Evolutionary conservation across 2,797 vertebrate genomes (phyloP), one percentile per base, ranked within the genome.

Genomic region (Hemibagrus guttatus): DNA sequence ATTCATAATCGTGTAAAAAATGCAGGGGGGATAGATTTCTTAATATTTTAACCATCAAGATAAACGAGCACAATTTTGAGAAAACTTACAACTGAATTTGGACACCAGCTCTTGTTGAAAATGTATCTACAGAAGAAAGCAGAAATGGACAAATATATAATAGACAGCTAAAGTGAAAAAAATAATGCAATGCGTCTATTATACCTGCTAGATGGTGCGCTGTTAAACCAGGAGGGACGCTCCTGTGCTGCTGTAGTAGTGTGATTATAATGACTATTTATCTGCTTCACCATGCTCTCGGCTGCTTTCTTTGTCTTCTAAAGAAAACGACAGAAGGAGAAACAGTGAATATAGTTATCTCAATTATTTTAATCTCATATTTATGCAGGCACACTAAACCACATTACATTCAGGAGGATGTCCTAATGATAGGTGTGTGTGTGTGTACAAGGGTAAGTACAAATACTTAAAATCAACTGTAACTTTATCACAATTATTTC

Each of bases 221-320:
- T 87, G 59, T 83, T 90, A 66, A 87, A 84, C 16, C 12, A 26
- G 11, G 87, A 28, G 31, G 13, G 11, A 52, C 63, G 2, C 26
- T 75, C 84, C 87, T 80, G 84, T 4, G n/a, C 26, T 42, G 72
- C 31, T 84, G 91, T 93, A 63, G 31, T 23, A 71, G 81, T 89
- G 19, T 14, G 88, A 64, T 93, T 86, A 31, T 95, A 95, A 87
- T 89, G 93, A 82, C 90, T 94, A 2, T 94, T 95, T 89, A 96
- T 96, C 46, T 88, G 88, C 76, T 94, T 94, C 86, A 95, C 92
- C 93, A 95, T 94, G 87, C 83, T 91, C 31, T 90, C 87, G 84
- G 93, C 81, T 86, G 93, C 83, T 31, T 90, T 89, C 42, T 84
- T 59, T 76, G 91, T 88, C 89, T 91, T 93, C 93, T 95, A 85